These are phyloP conservation scores for Bibio marci DNA, from an alignment of 2,888 invertebrate species.

Conservation along the genomic window DNA sequence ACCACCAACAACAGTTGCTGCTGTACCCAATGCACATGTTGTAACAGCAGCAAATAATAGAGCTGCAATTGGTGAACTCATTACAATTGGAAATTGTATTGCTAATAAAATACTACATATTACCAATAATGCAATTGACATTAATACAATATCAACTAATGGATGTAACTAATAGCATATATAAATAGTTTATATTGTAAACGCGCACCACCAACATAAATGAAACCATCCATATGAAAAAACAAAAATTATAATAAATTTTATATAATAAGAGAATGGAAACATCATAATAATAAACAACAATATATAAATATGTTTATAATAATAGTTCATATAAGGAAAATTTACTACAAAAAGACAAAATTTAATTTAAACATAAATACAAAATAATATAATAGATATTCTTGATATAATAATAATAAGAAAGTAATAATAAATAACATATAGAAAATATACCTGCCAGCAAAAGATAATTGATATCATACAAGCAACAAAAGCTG, in stretches of 20 bases:
- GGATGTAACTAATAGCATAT: constrained; percentile 14
- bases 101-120: constrained; percentile 26
- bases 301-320: too few species aligned
- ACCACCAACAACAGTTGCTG: constrained; percentile 26
- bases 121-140: constrained; percentile 21
- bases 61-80: constrained; percentile 27
- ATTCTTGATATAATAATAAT: neutral
- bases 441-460: constrained; percentile 16
- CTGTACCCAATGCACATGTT: constrained; percentile 26
- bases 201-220: too few species aligned
- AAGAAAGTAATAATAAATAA: too few species aligned
- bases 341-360: too few species aligned
- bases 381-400: neutral
- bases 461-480: constrained; percentile 18
- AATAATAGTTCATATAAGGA: too few species aligned
- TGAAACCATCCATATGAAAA: too few species aligned
- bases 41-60: constrained; percentile 26
- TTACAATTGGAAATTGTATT: constrained; percentile 27
- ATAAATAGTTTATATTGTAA: too few species aligned
- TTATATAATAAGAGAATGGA: too few species aligned
- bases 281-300: too few species aligned
- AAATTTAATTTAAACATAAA: too few species aligned
- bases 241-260: too few species aligned
- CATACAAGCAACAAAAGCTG: constrained; percentile 25
- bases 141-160: constrained; percentile 19